Base-by-base conservation (phyloP, 2,888 invertebrate genomes). In the Byasa hedistus region DNA sequence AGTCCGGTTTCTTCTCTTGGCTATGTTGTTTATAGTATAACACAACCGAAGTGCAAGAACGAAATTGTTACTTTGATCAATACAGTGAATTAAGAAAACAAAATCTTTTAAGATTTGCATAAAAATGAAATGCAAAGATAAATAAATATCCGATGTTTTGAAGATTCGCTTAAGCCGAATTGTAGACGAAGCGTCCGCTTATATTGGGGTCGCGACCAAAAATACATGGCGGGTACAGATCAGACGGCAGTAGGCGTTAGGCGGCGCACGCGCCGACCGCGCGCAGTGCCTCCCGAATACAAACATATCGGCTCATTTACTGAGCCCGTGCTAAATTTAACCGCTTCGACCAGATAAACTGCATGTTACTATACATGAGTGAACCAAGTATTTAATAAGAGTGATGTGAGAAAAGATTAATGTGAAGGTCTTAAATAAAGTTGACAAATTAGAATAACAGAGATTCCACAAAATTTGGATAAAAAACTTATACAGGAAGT, bases 141-240 rank as follows among this genome's bases (percentile, higher is more conserved):
- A 48, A 54, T 55, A 52, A 48, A 63, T 32, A 61, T 52, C 36
- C 62, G 83, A 80, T 86, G 85, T 89, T 87, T 86, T 87, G 87
- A 88, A 83, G 89, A 90, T 86, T 85, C 80, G 83, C 82, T 77
- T 73, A 86, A 91, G 87, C 91, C 86, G 89, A 86, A 91, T 90
- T 81, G 89, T 87, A 84, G 86, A 89, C 88, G 82, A 86, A 84
- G 83, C 89, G 87, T 77, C 79, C 83, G 85, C 74, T 86, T 72
- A 80, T 81, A 91, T 89, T 89, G 91, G 87, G 91, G 91, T 89
- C 91, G 90, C 82, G 86, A 89, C 91, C 79, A 85, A 91, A n/a
- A 91, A 91, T 91, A 91, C 87, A 87, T 85, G 84, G 80, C 83
- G 85, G 83, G 81, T 79, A 77, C 79, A 74, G 79, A 79, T 78